Conservation (phyloP, 37 sponge, comb jelly and placozoan species). For the Trichoplax adhaerens region DNA sequence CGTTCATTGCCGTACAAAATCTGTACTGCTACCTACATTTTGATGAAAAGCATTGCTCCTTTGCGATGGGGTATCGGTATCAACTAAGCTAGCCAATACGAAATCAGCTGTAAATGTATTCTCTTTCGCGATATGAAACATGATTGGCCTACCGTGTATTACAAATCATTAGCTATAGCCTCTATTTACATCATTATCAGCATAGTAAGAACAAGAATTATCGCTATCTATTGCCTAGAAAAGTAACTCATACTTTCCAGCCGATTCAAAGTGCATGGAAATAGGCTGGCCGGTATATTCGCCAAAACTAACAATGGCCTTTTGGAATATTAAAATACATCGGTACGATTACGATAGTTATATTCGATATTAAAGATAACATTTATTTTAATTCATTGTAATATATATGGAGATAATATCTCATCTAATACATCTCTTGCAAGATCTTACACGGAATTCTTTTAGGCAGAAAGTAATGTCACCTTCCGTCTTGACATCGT, state of each 20-base stretch:
- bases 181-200: too few species aligned
- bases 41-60: too few species aligned
- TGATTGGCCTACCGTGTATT: constrained; percentile 26
- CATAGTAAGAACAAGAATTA: too few species aligned
- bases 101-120: constrained; percentile 42
- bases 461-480: constrained; percentile 67
- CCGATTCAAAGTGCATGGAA: constrained; percentile 39
- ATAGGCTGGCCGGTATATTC: constrained; percentile 29
- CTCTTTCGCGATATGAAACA: constrained; percentile 32
- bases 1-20: too few species aligned
- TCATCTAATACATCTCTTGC: too few species aligned
- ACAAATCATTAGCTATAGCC: neutral
- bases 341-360: too few species aligned
- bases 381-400: too few species aligned
- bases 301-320: constrained; percentile 61
- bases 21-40: too few species aligned
- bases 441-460: constrained; percentile 40
- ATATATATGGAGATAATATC: too few species aligned
- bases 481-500: constrained; percentile 28
- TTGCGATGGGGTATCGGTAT: neutral
- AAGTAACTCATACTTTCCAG: constrained; percentile 42
- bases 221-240: too few species aligned
- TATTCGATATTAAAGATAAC: too few species aligned
- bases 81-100: constrained; percentile 67
- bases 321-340: too few species aligned